phyloP scores from a whole-genome alignment of 2,797 vertebrate genomes.

The Astyanax mexicanus region DNA sequence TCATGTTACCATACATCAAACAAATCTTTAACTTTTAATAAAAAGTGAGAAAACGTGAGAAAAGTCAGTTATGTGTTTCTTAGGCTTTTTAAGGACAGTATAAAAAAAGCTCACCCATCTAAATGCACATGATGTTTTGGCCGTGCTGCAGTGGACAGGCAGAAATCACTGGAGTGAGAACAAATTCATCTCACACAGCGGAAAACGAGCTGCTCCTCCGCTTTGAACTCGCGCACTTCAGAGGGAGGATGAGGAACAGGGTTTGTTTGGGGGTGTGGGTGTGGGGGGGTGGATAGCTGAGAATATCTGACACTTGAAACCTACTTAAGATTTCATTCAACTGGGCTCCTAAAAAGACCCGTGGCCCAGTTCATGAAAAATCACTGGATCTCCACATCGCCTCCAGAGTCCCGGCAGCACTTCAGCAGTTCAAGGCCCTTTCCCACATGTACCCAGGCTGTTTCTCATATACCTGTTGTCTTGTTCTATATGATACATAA shows the following conservation, averaged over 20 bases:
- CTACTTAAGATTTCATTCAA: conserved; percentile 51
- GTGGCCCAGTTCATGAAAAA: conserved; percentile 42
- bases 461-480: not conserved
- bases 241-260: conserved; percentile 22
- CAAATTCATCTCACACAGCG: conserved; percentile 48
- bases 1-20: too few relatives aligned
- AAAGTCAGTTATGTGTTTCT: not conserved
- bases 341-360: conserved; percentile 39
- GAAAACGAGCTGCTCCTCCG: conserved; percentile 12
- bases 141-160: conserved; percentile 6
- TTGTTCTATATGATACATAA: not conserved
- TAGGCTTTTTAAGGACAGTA: not conserved
- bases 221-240: conserved; percentile 51
- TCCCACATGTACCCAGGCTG: not conserved
- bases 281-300: not conserved
- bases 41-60: not conserved
- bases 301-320: conserved; percentile 47
- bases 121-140: conserved; percentile 25
- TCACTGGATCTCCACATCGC: conserved; percentile 27
- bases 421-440: conserved; percentile 1
- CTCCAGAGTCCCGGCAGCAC: conserved; percentile 21
- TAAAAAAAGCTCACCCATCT: conserved; percentile 16
- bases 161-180: conserved; percentile 31
- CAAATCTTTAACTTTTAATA: not conserved
- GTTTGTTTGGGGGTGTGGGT: not conserved